These are phyloP conservation scores for Paedocypris micromegethes DNA, from an alignment of 2,797 vertebrate species.

Conservation along the genomic window DNA sequence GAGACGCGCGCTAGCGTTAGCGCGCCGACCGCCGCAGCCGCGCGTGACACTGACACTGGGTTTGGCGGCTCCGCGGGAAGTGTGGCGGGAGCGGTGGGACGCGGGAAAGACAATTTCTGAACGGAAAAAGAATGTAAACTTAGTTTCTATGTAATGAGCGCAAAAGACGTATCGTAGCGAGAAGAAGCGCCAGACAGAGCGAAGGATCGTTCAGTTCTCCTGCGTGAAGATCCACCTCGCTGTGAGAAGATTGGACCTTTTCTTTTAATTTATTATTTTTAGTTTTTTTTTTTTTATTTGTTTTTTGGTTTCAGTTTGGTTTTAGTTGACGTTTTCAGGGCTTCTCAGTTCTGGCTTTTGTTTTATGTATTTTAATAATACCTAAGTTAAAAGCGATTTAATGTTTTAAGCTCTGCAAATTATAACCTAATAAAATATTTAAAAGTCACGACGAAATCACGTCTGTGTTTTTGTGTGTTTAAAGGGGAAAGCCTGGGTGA, in stretches of 20 bases:
- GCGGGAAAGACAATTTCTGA: slow-evolving; percentile 42
- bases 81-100: slow-evolving; percentile 5
- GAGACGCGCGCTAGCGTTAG: background rate
- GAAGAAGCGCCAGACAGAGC: slow-evolving; percentile 20
- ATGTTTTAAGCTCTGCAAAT: slow-evolving; percentile 82
- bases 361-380: slow-evolving; percentile 85
- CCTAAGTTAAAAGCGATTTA: slow-evolving; percentile 83
- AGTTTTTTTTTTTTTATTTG: slow-evolving; percentile 64
- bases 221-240: slow-evolving; percentile 60
- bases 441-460: slow-evolving; percentile 56
- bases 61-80: background rate
- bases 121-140: slow-evolving; percentile 46
- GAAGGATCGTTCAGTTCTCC: slow-evolving; percentile 39
- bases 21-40: background rate
- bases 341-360: slow-evolving; percentile 78
- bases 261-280: slow-evolving; percentile 70
- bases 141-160: slow-evolving; percentile 45
- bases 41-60: too few species aligned
- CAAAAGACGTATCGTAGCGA: slow-evolving; percentile 33
- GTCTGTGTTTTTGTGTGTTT: background rate
- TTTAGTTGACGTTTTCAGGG: slow-evolving; percentile 66
- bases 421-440: slow-evolving; percentile 83
- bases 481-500: too few species aligned
- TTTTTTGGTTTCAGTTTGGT: slow-evolving; percentile 43
- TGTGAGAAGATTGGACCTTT: slow-evolving; percentile 66